Evolutionary conservation across 2,888 invertebrate genomes (phyloP), one percentile per base, ranked within the genome.

Genomic region (Torymus auratus): DNA sequence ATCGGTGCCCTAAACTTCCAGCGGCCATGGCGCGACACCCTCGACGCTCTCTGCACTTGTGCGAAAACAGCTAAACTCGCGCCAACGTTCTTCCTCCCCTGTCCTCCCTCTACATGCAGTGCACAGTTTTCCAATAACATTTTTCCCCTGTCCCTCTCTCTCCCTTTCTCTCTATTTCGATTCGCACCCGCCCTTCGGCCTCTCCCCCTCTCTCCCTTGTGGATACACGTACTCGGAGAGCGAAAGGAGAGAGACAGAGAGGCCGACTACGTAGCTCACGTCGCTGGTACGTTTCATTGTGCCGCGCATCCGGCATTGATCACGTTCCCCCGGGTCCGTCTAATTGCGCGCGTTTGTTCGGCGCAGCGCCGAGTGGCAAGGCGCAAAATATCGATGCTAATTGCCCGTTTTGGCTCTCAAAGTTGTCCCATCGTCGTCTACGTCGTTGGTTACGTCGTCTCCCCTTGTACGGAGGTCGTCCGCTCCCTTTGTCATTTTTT

Each of bases 291-390:
- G 78, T 83, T 80, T 83, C 83, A 83, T 83, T 83, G 82, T 83
- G 64, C 15, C 28, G 70, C 70, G 81, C 81, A 79, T 84, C 83
- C 83, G 82, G 83, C 84, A 85, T 84, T 84, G 85, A 85, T 84
- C 84, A 84, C 74, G 81, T 78, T 78, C 78, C 78, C 78, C 50
- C 23, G 80, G 70, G 76, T 72, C 72, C 83, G 83, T 84, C 85
- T 85, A 85, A 85, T 85, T 85, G 82, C 85, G 80, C 75, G 83
- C 83, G 83, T 84, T 83, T 84, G 83, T 84, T 84, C 82, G 81
- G 28, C 50, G 7, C 28, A 28, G 28, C 53, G 52, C 65, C 53
- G 55, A 55, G 41, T 41, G 20, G 77, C 74, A 82, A 82, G 81
- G 81, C 80, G 82, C 82, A 67, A 83, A 83, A 84, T 84, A 83